Evolutionary conservation across 1,140 invertebrate genomes (phyloP).

Genomic region (Reticulitermes speratus): DNA sequence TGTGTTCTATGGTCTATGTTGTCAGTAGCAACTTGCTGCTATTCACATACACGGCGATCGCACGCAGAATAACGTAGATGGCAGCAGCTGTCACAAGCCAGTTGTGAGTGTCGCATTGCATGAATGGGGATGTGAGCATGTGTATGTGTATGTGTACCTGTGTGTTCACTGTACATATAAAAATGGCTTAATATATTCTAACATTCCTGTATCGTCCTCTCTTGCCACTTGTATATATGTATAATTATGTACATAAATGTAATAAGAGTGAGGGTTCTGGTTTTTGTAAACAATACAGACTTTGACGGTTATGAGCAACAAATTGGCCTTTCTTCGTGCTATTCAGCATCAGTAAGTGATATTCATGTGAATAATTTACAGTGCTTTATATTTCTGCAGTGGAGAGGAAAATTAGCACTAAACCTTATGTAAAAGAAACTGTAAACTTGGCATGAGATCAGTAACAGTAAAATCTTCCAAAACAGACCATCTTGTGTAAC

Average conservation of each 20-base stretch:
- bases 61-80: conserved; percentile 22
- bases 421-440: neutral
- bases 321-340: neutral
- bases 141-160: neutral
- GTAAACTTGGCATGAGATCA: neutral
- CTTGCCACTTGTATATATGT: neutral
- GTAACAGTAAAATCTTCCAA: too few relatives aligned
- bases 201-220: neutral
- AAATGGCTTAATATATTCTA: conserved; percentile 10
- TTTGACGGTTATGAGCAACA: neutral
- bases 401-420: neutral
- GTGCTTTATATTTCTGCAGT: neutral
- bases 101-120: neutral
- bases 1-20: neutral
- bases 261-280: neutral
- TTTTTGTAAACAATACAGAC: neutral
- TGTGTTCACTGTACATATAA: neutral
- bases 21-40: neutral
- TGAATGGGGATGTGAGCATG: neutral
- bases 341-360: neutral
- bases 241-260: conserved; percentile 14
- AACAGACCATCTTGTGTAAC: too few relatives aligned
- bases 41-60: neutral
- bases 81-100: neutral
- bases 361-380: neutral